phyloP scores from a whole-genome alignment of 2,888 invertebrate genomes.

The Julus scandinavius region DNA sequence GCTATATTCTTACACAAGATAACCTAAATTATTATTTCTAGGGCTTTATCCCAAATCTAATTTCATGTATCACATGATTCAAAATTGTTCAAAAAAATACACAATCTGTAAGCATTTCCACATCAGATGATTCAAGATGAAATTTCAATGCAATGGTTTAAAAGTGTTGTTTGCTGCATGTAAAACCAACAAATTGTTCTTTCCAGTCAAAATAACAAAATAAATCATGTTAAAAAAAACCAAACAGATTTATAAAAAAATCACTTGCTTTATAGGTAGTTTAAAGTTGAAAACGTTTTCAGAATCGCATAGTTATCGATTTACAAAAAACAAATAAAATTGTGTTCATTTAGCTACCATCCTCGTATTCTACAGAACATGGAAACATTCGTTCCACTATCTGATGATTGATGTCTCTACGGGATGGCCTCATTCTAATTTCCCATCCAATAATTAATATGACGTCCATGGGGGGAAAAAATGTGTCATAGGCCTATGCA shows the following conservation, averaged over 20 bases:
- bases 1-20: neutral
- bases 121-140: too few relatives aligned
- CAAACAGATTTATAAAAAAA: too few relatives aligned
- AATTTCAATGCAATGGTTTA: too few relatives aligned
- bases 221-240: too few relatives aligned
- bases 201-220: too few relatives aligned
- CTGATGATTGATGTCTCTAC: conserved; percentile 1
- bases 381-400: neutral
- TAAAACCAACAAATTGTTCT: too few relatives aligned
- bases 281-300: neutral
- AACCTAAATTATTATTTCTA: neutral
- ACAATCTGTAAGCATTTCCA: too few relatives aligned
- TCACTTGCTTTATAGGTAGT: neutral
- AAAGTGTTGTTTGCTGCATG: too few relatives aligned
- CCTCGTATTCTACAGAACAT: neutral
- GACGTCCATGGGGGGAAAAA: neutral
- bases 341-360: neutral
- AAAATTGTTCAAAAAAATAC: too few relatives aligned
- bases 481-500: neutral
- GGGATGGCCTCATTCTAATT: neutral
- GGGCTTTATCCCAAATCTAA: neutral
- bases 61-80: too few relatives aligned
- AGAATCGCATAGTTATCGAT: neutral
- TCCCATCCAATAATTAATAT: conserved; percentile 8
- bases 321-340: neutral